Percentiles rank a stretch among this genome's conserved stretches.
Evolutionary conservation across 2,888 invertebrate genomes (phyloP).

Genomic region (Polia nebulosa): DNA sequence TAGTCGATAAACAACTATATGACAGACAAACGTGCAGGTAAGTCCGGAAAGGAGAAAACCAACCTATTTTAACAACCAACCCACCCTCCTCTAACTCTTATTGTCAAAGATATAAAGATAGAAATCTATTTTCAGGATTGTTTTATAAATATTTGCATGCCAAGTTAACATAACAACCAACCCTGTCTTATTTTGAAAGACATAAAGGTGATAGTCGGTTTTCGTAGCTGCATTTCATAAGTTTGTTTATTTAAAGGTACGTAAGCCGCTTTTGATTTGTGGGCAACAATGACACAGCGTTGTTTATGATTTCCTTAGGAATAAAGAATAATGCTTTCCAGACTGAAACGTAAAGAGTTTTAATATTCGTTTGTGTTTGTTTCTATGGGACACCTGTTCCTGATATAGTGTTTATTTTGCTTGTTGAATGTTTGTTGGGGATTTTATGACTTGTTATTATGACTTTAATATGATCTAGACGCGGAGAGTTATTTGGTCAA

Average conservation of each 20-base stretch:
- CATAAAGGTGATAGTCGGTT: slow-evolving; percentile 25
- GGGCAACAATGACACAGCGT: slow-evolving; percentile 80
- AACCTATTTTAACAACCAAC: slow-evolving; percentile 16
- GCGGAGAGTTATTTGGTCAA: too few species aligned
- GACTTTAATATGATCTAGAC: too few species aligned
- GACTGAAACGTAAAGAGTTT: slow-evolving; percentile 64
- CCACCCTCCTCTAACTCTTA: slow-evolving; percentile 20
- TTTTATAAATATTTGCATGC: slow-evolving; percentile 19
- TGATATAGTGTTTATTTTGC: not conserved
- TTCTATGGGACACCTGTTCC: slow-evolving; percentile 50
- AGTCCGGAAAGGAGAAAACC: slow-evolving; percentile 63
- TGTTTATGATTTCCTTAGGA: slow-evolving; percentile 85
- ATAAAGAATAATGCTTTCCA: slow-evolving; percentile 75
- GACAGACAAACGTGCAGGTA: slow-evolving; percentile 79
- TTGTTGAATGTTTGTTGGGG: not conserved
- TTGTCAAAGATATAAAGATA: not conserved
- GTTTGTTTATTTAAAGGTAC: slow-evolving; percentile 72
- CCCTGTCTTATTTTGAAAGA: not conserved
- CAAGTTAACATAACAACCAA: not conserved
- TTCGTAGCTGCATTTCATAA: not conserved
- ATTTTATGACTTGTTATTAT: slow-evolving; percentile 11
- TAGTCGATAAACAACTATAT: slow-evolving; percentile 82
- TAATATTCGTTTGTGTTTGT: slow-evolving; percentile 45
- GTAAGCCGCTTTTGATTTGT: slow-evolving; percentile 86
- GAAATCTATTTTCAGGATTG: slow-evolving; percentile 8